Base-by-base conservation (phyloP, 1,140 invertebrate genomes). In the Diorhabda elongata region DNA sequence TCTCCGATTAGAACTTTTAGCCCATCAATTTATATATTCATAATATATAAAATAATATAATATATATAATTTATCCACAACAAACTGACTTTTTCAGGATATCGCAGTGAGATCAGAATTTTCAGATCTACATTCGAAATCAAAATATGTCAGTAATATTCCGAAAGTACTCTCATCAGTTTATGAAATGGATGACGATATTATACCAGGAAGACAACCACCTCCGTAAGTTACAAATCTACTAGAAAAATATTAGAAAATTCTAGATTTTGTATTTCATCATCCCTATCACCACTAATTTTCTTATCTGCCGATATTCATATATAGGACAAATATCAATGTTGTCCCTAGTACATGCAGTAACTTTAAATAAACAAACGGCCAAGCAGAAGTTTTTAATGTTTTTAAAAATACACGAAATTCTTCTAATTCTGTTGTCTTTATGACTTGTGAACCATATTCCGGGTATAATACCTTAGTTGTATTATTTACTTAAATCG, bases 71-170 rank as follows among this genome's bases (percentile, higher is more conserved):
- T 5, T 9, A 64, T 64, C 3, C 4, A 8, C 4, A 45, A 45
- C 7, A 2, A 44, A 3, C n/a, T 0, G 11, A 56, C 42, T 65
- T 6, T 67, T 67, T 45, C 44, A 67, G 66, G 9, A 3, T 11
- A 45, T 67, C 44, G 66, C 60, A 60, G 59, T 61, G 9, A 45
- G 7, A 9, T 67, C 66, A 26, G 66, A 67, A 61, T 67, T 45
- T 44, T 67, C 66, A 60, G 9, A 59, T 42, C 42, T 67, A 58
- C 45, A 60, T n/a, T 9, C 9, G 45, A 43, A 44, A n/a, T 4
- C 8, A 42, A 42, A 56, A 3, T 56, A 41, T 8, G 42, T 58
- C n/a, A 44, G 11, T 8, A 11, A 47, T 2, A 59, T 42, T 44
- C 5, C 44, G 7, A 9, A 47, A 5, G 45, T 41, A 60, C 8